phyloP scores from a whole-genome alignment of 2,113 vertebrate species.

The Felis chaus region DNA sequence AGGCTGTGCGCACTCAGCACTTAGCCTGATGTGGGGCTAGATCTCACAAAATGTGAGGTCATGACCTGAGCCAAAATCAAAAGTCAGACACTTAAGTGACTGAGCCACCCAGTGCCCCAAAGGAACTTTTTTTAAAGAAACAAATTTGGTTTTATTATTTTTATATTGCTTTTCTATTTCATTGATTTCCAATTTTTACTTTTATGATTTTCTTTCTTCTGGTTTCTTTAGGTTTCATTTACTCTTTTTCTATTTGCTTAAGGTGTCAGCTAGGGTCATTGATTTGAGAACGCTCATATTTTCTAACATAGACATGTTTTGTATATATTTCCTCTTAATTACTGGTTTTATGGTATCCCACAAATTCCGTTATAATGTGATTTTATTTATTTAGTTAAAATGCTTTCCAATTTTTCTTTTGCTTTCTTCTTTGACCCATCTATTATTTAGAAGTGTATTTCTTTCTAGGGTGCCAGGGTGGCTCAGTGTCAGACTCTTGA shows the following conservation, averaged over 20 bases:
- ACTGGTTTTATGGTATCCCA: not conserved
- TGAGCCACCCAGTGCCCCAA: too few relatives aligned
- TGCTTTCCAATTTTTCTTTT: constrained; percentile 19
- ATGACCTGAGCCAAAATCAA: too few relatives aligned
- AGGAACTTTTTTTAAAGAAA: not conserved
- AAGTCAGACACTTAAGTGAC: too few relatives aligned
- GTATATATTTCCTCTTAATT: not conserved
- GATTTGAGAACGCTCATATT: not conserved
- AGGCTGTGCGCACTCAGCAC: too few relatives aligned
- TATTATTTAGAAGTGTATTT: constrained; percentile 19
- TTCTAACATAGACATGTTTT: not conserved
- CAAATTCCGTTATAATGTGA: not conserved
- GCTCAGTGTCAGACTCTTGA: too few relatives aligned
- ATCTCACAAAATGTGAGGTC: too few relatives aligned
- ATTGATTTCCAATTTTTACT: not conserved
- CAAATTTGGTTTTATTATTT: constrained; percentile 23
- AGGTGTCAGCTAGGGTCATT: not conserved
- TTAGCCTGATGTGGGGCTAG: too few relatives aligned
- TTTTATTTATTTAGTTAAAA: constrained; percentile 51
- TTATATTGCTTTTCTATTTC: not conserved
- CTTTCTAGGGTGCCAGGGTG: not conserved
- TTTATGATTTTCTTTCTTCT: not conserved
- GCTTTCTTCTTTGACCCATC: not conserved
- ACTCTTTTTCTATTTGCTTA: not conserved
- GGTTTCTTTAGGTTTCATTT: constrained; percentile 21